phyloP scores from a whole-genome alignment of 2,113 vertebrate genomes.

The Phylloscopus trochilus region DNA sequence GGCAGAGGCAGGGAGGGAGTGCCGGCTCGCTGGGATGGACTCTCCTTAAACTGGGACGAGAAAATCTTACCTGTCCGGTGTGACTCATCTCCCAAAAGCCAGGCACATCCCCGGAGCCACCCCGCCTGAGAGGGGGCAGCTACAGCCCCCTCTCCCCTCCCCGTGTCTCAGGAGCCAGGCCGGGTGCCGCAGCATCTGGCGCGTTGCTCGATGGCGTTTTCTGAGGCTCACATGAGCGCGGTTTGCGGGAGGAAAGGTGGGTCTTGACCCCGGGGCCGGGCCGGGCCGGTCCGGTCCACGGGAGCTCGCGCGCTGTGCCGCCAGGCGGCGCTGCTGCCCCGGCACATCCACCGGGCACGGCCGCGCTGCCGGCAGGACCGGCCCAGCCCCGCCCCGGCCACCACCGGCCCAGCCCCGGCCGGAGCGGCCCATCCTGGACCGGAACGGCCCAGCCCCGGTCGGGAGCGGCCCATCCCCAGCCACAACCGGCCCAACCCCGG shows the following conservation, averaged over 20 bases:
- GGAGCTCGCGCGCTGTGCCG: not conserved
- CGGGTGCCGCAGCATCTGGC: not conserved
- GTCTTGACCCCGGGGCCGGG: fast-evolving
- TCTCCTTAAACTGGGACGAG: not conserved
- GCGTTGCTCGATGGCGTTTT: not conserved
- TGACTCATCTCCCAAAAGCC: not conserved
- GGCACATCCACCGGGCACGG: not conserved
- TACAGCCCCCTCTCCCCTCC: not conserved
- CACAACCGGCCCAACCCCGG: not conserved
- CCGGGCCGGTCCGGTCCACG: too few relatives aligned
- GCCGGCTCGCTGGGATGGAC: not conserved
- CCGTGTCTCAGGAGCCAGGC: not conserved
- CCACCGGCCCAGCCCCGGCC: not conserved
- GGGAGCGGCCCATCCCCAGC: not conserved
- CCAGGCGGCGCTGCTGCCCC: not conserved
- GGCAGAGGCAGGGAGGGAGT: not conserved
- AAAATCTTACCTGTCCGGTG: not conserved
- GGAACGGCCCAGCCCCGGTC: not conserved
- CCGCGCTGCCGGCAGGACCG: too few relatives aligned
- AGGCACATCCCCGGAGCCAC: not conserved
- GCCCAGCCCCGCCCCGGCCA: too few relatives aligned
- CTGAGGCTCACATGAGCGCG: fast-evolving
- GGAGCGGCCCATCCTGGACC: not conserved
- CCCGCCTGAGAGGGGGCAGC: not conserved
- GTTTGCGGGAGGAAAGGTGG: not conserved